Base-by-base conservation (phyloP, 2,113 vertebrate genomes). In the Pluvianellus socialis region DNA sequence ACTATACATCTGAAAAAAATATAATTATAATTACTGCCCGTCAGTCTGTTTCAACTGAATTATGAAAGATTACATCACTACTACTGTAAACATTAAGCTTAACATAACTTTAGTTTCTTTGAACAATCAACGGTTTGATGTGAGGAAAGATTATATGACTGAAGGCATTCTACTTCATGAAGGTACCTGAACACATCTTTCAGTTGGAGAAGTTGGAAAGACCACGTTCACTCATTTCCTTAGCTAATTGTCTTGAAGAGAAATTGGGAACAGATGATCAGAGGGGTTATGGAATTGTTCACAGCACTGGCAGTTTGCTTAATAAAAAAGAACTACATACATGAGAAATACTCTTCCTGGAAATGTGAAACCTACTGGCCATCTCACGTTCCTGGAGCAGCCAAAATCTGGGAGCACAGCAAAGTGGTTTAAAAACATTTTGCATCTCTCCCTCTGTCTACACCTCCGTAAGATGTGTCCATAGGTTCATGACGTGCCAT, bases 1-100 rank as follows among this genome's bases (percentile, higher is more conserved):
- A 82, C 93, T 97, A 72, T 98, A 99, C 96, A 98, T 99, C 99
- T 99, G 83, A 50, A 83, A 94, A 79, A 79, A 55, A 33, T 21
- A 79, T 6, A 35, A 32, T 26, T 2, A 49, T 47, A 35, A 73
- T 77, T 71, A n/a, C 56, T 58, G 9, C 55, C 26, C 59, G 45
- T 91, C 45, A 38, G 14, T 17, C 35, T 77, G 40, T 82, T 88
- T 66, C 72, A 75, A 35, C 6, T 56, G 40, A 91, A 45, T 79
- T 93, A 35, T 49, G 14, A 72, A 71, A 47, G 52, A 35, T 67
- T 4, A 50, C 2, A 45, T 71, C 33, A 32, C 16, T 40, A 47
- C 21, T 68, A 11, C 40, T 74, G 44, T 62, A 30, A 92, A 38
- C 5, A 66, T 38, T 26, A 68, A 73, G 20, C 19, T 85, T 62